Conservation (phyloP, 2,888 invertebrate genomes). For the Coremacera marginata region DNA sequence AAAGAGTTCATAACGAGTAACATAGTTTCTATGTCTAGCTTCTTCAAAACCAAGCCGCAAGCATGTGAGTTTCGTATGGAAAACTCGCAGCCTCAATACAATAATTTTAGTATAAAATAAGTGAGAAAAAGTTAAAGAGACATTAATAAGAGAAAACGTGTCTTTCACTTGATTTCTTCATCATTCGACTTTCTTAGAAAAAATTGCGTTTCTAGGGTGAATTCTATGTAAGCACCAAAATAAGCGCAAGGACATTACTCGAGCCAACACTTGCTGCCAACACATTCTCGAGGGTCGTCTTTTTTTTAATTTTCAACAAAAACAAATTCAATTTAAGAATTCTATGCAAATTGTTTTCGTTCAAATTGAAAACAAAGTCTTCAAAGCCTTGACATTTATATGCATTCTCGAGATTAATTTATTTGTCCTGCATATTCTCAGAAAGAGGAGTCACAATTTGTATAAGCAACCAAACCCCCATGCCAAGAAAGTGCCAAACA, state of each 20-base stretch:
- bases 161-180: too few relatives aligned
- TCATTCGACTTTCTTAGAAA: too few relatives aligned
- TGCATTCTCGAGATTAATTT: neutral
- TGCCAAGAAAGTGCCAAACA: conserved; percentile 12
- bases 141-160: too few relatives aligned
- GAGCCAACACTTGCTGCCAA: neutral
- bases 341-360: neutral
- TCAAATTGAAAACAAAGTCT: neutral
- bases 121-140: too few relatives aligned
- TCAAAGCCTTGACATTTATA: neutral
- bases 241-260: neutral
- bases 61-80: too few relatives aligned
- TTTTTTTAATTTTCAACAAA: neutral
- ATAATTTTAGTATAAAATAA: too few relatives aligned
- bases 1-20: too few relatives aligned
- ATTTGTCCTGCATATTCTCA: conserved; percentile 15
- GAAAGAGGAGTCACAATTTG: neutral
- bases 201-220: too few relatives aligned
- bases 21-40: too few relatives aligned
- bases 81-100: too few relatives aligned
- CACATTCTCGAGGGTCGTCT: neutral
- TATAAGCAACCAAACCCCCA: conserved; percentile 10
- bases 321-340: conserved; percentile 5
- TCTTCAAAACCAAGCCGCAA: too few relatives aligned
- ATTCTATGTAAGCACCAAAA: too few relatives aligned